phyloP scores from a whole-genome alignment of 2,113 vertebrate species.

The Anarrhichthys ocellatus region DNA sequence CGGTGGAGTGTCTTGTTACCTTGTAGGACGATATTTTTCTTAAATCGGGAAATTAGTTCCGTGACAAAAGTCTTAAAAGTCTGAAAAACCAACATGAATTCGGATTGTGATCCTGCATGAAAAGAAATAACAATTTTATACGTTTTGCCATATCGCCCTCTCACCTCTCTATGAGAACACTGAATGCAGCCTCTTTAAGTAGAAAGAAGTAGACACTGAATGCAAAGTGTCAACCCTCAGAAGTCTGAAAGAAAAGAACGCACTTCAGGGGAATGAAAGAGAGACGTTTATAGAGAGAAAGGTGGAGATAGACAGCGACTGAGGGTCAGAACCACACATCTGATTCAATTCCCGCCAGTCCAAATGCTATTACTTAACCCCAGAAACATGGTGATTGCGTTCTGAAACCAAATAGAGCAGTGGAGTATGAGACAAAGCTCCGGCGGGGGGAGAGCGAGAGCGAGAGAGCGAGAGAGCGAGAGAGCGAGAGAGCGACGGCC shows the following conservation, averaged over 20 bases:
- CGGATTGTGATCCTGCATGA: not conserved
- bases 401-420: constrained; percentile 57
- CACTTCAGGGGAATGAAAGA: constrained; percentile 49
- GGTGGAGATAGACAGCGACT: constrained; percentile 42
- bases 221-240: constrained; percentile 45
- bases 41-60: not conserved
- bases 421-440: constrained; percentile 36
- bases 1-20: not conserved
- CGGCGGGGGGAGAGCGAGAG: constrained; percentile 32
- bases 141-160: not conserved
- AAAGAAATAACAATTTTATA: not conserved
- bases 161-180: not conserved
- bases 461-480: not conserved
- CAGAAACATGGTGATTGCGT: constrained; percentile 64
- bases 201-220: constrained; percentile 38
- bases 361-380: constrained; percentile 71
- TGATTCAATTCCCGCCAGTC: constrained; percentile 70
- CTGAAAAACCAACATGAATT: not conserved
- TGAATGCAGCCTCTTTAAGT: not conserved
- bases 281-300: constrained; percentile 43
- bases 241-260: constrained; percentile 36
- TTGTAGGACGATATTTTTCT: not conserved
- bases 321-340: constrained; percentile 54
- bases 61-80: not conserved
- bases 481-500: constrained; percentile 30